A percentile compares a stretch with the other conserved stretches of the same genome.
These are phyloP conservation scores for Spermophilus dauricus DNA, from an alignment of 2,113 vertebrate genomes.

Conservation along the genomic window DNA sequence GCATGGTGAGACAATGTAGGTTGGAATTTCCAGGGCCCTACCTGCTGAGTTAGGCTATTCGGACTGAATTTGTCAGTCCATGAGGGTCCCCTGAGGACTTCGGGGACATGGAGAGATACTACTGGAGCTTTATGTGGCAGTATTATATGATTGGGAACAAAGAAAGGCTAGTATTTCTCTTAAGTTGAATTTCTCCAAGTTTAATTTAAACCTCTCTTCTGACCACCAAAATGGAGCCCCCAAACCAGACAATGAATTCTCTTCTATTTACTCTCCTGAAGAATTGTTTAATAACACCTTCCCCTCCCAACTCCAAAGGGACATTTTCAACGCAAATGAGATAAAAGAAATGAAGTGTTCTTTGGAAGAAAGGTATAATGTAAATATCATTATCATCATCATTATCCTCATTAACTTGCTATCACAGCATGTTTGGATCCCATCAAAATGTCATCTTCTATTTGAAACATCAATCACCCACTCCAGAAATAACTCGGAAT, in stretches of 20 bases:
- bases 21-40: not conserved
- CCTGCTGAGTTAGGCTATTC: not conserved
- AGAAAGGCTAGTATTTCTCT: not conserved
- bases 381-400: slow-evolving; percentile 78
- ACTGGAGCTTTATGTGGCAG: not conserved
- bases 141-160: not conserved
- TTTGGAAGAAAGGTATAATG: slow-evolving; percentile 61
- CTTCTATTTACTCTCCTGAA: slow-evolving; percentile 38
- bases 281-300: slow-evolving; percentile 62
- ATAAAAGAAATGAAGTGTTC: slow-evolving; percentile 61
- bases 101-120: not conserved
- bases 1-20: not conserved
- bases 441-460: slow-evolving; percentile 77
- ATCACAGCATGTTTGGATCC: slow-evolving; percentile 63
- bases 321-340: slow-evolving; percentile 54
- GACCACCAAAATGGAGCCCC: slow-evolving; percentile 26
- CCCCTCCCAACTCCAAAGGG: slow-evolving; percentile 43
- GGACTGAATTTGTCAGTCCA: not conserved
- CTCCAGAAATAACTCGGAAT: slow-evolving; percentile 81
- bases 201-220: slow-evolving; percentile 54
- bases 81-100: not conserved
- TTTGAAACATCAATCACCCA: slow-evolving; percentile 78
- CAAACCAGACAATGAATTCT: slow-evolving; percentile 50
- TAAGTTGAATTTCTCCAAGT: slow-evolving; percentile 21
- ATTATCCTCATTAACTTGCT: slow-evolving; percentile 81